Conservation (phyloP, 1,140 invertebrate species). For the Trachelipus rathkii region DNA sequence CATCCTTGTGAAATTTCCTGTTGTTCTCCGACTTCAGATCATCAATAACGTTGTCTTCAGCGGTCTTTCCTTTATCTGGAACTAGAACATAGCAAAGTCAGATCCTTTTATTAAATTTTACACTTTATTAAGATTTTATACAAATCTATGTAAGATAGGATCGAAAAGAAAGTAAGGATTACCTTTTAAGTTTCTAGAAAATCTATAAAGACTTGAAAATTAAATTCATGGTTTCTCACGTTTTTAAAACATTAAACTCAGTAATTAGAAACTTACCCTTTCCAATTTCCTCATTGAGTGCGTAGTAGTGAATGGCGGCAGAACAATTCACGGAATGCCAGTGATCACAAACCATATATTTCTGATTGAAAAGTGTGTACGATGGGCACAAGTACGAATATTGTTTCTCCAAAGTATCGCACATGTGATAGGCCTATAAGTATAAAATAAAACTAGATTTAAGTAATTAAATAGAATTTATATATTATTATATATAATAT, state of each 20-base stretch:
- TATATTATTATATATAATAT: too few species aligned
- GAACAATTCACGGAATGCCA: constrained; percentile 79
- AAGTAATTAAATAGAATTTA: too few species aligned
- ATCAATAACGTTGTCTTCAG: too few species aligned
- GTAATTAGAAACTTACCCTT: constrained; percentile 53
- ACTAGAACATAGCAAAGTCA: background rate
- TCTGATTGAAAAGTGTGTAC: constrained; percentile 71
- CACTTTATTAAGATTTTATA: background rate
- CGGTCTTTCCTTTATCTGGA: background rate
- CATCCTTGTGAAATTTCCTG: too few species aligned
- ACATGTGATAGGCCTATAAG: constrained; percentile 68
- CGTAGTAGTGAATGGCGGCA: constrained; percentile 61
- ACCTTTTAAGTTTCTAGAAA: too few species aligned
- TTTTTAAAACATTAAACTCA: too few species aligned
- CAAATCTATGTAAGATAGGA: too few species aligned
- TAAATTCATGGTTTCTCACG: too few species aligned
- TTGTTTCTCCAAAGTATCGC: constrained; percentile 65
- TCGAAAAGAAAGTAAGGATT: too few species aligned
- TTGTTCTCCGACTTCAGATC: too few species aligned
- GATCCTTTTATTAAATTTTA: constrained; percentile 1
- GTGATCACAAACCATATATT: constrained; percentile 72
- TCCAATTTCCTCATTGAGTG: constrained; percentile 65
- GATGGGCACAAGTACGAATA: constrained; percentile 72
- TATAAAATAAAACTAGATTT: background rate
- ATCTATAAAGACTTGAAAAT: too few species aligned